Base-by-base conservation (phyloP, 1,140 invertebrate species). In the Eumeta japonica region DNA sequence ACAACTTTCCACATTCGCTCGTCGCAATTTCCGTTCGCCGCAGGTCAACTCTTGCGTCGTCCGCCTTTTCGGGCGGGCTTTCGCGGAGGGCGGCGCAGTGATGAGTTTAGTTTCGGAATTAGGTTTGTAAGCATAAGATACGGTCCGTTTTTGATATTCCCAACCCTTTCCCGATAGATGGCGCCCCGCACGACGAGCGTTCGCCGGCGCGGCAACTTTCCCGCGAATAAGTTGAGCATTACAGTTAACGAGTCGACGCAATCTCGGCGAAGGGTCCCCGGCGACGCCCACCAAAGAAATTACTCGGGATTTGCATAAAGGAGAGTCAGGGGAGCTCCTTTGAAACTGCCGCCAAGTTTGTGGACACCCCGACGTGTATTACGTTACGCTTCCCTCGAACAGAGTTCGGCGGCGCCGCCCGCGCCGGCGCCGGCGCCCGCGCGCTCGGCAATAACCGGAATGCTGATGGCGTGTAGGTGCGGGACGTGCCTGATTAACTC, bases 241-340 rank as follows among this genome's bases (percentile, higher is more conserved):
- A 47, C 45, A 39, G 48, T 46, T 49, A 48, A 46, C 48, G 49
- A 55, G 55, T 52, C 43, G 52, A 58, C 50, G 40, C 52, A 55
- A 58, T 58, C 48, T 52, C 39, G 41, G 47, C 46, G 50, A 54
- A 52, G 41, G 54, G 50, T 51, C 55, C 43, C 55, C 37, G 43
- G 45, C 43, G 52, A 50, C 51, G 53, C 46, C 51, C 56, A 52
- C 55, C 52, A 52, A 59, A 54, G 56, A 55, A 62, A 62, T 62
- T 62, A 59, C 55, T 46, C 48, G 37, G 51, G 50, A 62, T 59
- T 62, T 62, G 51, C 55, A 58, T 62, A 58, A 62, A 62, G 59
- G 52, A 55, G 52, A 55, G 50, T 52, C 55, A 34, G 39, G 59
- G 51, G 59, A 55, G 46, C 45, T 43, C 50, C 54, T 58, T 58